Percentiles rank a stretch among this genome's conserved stretches.
phyloP scores from a whole-genome alignment of 2,888 invertebrate species.

The Spodoptera picta region DNA sequence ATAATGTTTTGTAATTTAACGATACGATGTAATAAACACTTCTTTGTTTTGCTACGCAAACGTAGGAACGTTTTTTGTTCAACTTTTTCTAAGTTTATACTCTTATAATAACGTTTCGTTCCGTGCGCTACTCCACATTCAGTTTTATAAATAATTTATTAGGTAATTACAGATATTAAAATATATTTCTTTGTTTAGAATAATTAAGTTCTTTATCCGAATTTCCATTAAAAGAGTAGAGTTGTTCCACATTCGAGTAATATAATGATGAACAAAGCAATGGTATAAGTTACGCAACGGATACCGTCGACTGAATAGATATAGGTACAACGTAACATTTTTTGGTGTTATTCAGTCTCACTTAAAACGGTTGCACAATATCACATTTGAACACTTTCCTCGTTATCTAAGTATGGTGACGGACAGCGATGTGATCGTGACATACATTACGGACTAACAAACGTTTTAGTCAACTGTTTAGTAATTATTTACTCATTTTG shows the following conservation, averaged over 20 bases:
- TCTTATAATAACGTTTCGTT: background rate
- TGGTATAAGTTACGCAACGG: conserved; percentile 65
- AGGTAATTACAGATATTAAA: background rate
- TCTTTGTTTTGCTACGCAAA: conserved; percentile 32
- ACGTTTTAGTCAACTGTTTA: conserved; percentile 38
- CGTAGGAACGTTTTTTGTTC: background rate
- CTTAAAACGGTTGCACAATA: conserved; percentile 71
- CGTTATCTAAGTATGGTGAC: conserved; percentile 79
- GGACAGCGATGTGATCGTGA: conserved; percentile 69
- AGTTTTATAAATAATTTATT: conserved; percentile 1
- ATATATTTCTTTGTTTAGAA: conserved; percentile 20
- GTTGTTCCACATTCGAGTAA: conserved; percentile 58
- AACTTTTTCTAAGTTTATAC: background rate
- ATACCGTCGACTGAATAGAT: conserved; percentile 44
- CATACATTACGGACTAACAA: conserved; percentile 65
- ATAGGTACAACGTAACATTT: conserved; percentile 62
- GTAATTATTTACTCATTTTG: conserved; percentile 44
- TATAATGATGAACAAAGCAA: conserved; percentile 68
- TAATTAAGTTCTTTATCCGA: conserved; percentile 20
- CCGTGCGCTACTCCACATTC: background rate
- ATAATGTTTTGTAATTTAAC: conserved; percentile 55
- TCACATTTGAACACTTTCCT: conserved; percentile 77
- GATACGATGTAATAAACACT: conserved; percentile 48
- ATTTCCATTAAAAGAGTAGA: conserved; percentile 42
- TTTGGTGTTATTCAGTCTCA: conserved; percentile 67